A percentile compares a stretch with the other conserved stretches of the same genome.
phyloP scores from a whole-genome alignment of 1,140 invertebrate genomes.

The Cydia pomonella region DNA sequence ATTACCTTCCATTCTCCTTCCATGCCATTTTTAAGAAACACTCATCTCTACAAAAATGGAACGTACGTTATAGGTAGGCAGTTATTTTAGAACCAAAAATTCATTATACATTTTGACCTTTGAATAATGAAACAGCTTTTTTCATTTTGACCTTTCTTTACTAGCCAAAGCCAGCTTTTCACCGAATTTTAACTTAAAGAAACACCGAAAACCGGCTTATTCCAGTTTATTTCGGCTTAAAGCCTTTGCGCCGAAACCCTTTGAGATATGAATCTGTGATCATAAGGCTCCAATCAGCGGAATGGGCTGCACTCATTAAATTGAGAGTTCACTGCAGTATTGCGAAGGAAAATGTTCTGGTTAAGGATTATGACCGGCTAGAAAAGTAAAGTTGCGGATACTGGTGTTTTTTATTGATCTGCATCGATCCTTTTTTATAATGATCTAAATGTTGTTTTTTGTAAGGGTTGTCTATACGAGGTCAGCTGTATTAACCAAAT shows the following conservation, averaged over 20 bases:
- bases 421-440: too few species aligned
- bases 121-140: too few species aligned
- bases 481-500: too few species aligned
- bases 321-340: neutral
- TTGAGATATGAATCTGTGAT: constrained; percentile 17
- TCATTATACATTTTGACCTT: too few species aligned
- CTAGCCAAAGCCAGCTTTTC: neutral
- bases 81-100: too few species aligned
- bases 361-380: neutral
- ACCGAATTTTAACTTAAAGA: neutral
- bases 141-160: neutral
- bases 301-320: constrained; percentile 12
- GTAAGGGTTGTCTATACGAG: too few species aligned
- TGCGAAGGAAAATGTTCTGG: neutral
- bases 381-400: neutral
- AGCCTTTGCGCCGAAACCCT: neutral
- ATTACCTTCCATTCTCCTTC: too few species aligned
- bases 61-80: too few species aligned
- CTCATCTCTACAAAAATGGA: too few species aligned
- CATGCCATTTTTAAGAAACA: too few species aligned
- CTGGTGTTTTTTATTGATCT: too few species aligned
- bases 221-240: neutral
- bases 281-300: neutral
- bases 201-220: neutral
- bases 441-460: too few species aligned